Percentiles rank a stretch among this genome's conserved stretches.
Conservation (phyloP, 1,140 invertebrate species). For the Atopsyche davidsoni region DNA sequence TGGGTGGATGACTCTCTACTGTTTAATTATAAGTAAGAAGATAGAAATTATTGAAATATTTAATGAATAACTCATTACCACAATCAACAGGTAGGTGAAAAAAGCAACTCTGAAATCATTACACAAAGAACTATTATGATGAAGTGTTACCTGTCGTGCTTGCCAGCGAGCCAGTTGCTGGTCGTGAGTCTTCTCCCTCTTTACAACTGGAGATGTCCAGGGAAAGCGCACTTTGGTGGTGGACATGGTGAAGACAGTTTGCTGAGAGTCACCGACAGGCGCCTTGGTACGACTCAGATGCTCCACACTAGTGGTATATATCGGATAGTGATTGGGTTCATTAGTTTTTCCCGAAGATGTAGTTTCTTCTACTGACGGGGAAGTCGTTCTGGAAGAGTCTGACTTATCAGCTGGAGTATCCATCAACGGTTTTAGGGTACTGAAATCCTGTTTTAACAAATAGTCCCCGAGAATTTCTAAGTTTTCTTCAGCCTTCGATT, state of each 20-base stretch:
- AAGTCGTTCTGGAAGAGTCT: not conserved
- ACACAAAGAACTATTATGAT: slow-evolving; percentile 6
- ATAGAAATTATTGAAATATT: too few relatives aligned
- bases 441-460: slow-evolving; percentile 43
- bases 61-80: too few relatives aligned
- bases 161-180: slow-evolving; percentile 59
- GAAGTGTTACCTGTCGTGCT: slow-evolving; percentile 50
- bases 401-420: slow-evolving; percentile 10
- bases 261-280: too few relatives aligned
- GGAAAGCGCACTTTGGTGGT: too few relatives aligned
- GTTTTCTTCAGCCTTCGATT: slow-evolving; percentile 40
- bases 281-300: slow-evolving; percentile 5
- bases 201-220: too few relatives aligned
- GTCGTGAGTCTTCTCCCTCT: slow-evolving; percentile 38
- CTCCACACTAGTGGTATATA: too few relatives aligned
- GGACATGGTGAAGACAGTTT: too few relatives aligned
- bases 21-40: too few relatives aligned
- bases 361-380: not conserved
- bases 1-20: too few relatives aligned
- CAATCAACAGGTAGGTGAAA: not conserved
- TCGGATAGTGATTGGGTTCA: too few relatives aligned
- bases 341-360: slow-evolving; percentile 4
- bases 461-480: slow-evolving; percentile 44
- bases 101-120: not conserved
- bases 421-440: slow-evolving; percentile 38